Evolutionary conservation across 2,113 vertebrate genomes (phyloP).

Genomic region (Hyla sarda): DNA sequence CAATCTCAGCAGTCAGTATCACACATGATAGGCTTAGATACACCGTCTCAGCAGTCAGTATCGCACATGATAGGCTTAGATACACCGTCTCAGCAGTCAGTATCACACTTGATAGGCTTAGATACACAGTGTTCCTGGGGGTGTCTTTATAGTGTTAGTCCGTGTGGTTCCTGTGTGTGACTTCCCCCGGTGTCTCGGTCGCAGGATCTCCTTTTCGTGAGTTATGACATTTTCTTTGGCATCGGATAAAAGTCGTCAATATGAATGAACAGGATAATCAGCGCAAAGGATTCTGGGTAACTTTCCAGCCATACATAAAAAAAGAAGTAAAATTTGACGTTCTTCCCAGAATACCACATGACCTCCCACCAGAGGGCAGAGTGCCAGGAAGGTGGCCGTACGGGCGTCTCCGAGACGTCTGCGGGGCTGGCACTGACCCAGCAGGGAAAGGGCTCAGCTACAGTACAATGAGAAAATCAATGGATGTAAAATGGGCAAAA

Average conservation of each 20-base stretch:
- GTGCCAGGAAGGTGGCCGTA: neutral
- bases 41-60: neutral
- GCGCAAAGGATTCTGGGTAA: constrained; percentile 20
- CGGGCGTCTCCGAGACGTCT: neutral
- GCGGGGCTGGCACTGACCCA: neutral
- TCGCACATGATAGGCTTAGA: neutral
- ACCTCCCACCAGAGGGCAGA: neutral
- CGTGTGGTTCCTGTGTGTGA: neutral
- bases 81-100: neutral
- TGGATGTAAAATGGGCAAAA: neutral
- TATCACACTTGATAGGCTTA: too few species aligned
- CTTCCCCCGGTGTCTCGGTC: neutral
- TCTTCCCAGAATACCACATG: constrained; percentile 28
- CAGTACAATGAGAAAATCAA: neutral
- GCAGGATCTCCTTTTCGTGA: constrained; percentile 13
- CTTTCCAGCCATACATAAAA: constrained; percentile 7
- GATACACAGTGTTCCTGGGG: neutral
- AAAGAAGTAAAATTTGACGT: neutral
- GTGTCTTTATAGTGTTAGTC: neutral
- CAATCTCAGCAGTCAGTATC: neutral
- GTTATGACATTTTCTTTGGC: constrained; percentile 12
- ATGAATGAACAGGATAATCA: constrained; percentile 26
- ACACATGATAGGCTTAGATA: neutral
- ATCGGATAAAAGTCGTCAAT: neutral
- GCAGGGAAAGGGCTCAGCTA: neutral